Evolutionary conservation across 2,797 vertebrate genomes (phyloP).

Genomic region (Smutsia temminckii): DNA sequence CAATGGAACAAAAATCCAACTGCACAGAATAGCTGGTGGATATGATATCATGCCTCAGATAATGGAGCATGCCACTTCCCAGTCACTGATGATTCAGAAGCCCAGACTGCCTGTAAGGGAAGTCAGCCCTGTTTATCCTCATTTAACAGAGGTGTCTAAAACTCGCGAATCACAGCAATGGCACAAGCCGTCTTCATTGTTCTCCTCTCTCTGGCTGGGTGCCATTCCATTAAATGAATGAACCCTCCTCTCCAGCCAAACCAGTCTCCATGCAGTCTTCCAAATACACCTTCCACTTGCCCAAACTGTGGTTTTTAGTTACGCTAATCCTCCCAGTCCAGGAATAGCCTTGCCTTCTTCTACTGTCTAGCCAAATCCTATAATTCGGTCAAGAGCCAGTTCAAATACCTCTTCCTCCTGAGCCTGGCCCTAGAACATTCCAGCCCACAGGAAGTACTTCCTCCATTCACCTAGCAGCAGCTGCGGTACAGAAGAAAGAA

Average conservation of each 20-base stretch:
- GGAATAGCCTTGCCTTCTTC: slow-evolving; percentile 37
- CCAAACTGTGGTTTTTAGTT: slow-evolving; percentile 12
- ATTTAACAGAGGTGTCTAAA: slow-evolving; percentile 51
- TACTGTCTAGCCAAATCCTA: slow-evolving; percentile 35
- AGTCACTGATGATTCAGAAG: slow-evolving; percentile 53
- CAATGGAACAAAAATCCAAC: slow-evolving; percentile 43
- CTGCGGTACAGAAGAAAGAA: not conserved
- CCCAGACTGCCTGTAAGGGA: slow-evolving; percentile 4
- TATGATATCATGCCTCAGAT: slow-evolving; percentile 55
- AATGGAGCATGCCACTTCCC: slow-evolving; percentile 54
- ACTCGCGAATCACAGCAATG: slow-evolving; percentile 2
- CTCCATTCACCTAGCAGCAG: not conserved
- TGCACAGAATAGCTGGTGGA: not conserved
- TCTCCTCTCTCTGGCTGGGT: slow-evolving; percentile 20
- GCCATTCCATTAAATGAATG: slow-evolving; percentile 40
- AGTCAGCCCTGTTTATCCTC: slow-evolving; percentile 67
- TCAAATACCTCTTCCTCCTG: not conserved
- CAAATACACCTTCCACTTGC: slow-evolving; percentile 35
- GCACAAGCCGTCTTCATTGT: not conserved
- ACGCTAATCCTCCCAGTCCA: not conserved
- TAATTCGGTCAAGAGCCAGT: slow-evolving; percentile 54
- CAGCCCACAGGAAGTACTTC: not conserved
- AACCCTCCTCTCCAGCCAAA: slow-evolving; percentile 40
- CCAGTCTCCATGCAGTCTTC: slow-evolving; percentile 23
- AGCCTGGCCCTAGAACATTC: not conserved